Conservation (phyloP, 2,797 vertebrate species). For the Sternarchorhynchus goeldii region DNA sequence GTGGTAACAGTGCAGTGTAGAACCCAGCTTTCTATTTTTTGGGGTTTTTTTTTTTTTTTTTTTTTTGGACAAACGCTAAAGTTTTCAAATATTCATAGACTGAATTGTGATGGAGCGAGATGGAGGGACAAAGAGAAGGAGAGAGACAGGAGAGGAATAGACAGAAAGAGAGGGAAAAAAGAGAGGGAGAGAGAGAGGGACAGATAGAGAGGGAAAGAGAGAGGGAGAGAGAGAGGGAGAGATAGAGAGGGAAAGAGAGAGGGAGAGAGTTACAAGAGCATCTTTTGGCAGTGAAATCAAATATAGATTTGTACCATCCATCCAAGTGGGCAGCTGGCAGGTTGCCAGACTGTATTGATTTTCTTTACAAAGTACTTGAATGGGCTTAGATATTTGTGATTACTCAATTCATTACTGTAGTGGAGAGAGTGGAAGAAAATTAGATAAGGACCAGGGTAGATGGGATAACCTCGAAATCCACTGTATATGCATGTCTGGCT, state of each 20-base stretch:
- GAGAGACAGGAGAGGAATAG: not conserved
- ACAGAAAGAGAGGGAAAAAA: not conserved
- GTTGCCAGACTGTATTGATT: conserved; percentile 76
- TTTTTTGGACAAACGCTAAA: conserved; percentile 48
- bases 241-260: not conserved
- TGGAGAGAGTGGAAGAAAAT: conserved; percentile 71
- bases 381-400: conserved; percentile 78
- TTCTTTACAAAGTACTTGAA: conserved; percentile 78
- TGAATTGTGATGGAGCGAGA: conserved; percentile 11
- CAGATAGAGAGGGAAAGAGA: not conserved
- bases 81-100: conserved; percentile 53
- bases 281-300: conserved; percentile 63
- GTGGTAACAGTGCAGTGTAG: conserved; percentile 56
- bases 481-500: conserved; percentile 43
- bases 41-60: no score
- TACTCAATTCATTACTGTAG: conserved; percentile 81
- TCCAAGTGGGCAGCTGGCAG: conserved; percentile 77
- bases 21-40: conserved; percentile 10
- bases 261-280: conserved; percentile 55
- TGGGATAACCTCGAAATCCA: conserved; percentile 61
- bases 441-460: conserved; percentile 69
- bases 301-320: conserved; percentile 74
- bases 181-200: not conserved
- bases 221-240: not conserved
- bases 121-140: not conserved